Percentiles rank a stretch among this genome's conserved stretches.
Evolutionary conservation across 2,888 invertebrate species (phyloP).

Genomic region (Belgica antarctica): DNA sequence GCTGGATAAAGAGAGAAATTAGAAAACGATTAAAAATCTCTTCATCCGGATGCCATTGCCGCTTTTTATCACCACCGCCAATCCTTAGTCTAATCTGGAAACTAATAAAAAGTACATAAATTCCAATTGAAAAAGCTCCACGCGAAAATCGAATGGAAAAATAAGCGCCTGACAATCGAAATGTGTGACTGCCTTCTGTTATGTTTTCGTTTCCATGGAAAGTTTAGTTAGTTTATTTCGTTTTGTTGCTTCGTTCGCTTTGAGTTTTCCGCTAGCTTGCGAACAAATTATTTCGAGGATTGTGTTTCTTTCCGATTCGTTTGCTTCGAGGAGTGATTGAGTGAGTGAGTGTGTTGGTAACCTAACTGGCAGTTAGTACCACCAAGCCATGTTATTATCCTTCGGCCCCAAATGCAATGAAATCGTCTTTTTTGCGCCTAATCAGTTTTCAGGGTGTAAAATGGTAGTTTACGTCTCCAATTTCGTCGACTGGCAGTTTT

Average conservation of each 20-base stretch:
- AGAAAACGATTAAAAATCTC: constrained; percentile 33
- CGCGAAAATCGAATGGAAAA: not conserved
- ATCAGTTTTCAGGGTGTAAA: constrained; percentile 26
- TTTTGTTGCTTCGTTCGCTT: constrained; percentile 3
- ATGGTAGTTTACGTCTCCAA: constrained; percentile 14
- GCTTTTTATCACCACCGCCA: not conserved
- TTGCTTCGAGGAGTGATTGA: too few relatives aligned
- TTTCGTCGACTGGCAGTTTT: not conserved
- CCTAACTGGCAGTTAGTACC: not conserved
- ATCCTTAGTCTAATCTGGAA: constrained; percentile 14
- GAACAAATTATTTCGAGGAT: constrained; percentile 15
- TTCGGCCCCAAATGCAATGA: not conserved
- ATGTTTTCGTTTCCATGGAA: constrained; percentile 14
- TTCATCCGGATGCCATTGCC: not conserved
- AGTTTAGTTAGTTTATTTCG: constrained; percentile 19
- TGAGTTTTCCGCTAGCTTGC: too few relatives aligned
- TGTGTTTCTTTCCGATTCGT: not conserved
- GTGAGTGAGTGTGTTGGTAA: too few relatives aligned
- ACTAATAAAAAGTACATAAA: constrained; percentile 37
- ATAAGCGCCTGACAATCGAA: constrained; percentile 1
- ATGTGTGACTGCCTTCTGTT: constrained; percentile 24
- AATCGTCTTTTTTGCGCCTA: not conserved
- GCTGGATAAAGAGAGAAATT: constrained; percentile 3
- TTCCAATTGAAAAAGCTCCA: constrained; percentile 34
- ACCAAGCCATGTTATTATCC: not conserved